These are phyloP conservation scores for Pimephales promelas DNA, from an alignment of 2,113 vertebrate species.

Conservation along the genomic window DNA sequence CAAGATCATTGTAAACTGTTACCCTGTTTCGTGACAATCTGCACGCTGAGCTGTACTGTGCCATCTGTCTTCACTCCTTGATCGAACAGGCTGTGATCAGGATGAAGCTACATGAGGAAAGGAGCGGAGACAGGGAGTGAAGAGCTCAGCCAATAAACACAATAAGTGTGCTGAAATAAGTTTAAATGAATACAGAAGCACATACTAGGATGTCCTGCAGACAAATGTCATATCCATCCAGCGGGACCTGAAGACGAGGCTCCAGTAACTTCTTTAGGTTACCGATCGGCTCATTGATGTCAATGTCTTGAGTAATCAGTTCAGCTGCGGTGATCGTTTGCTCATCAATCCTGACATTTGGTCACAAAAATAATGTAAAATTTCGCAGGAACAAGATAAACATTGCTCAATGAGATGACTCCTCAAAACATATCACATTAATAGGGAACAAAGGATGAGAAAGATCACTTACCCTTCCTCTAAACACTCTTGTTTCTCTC, in stretches of 20 bases:
- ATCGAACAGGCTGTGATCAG: constrained; percentile 96
- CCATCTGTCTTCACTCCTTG: constrained; percentile 99
- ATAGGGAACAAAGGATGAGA: not conserved
- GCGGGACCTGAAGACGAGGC: constrained; percentile 90
- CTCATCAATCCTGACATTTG: constrained; percentile 84
- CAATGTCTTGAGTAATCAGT: constrained; percentile 95
- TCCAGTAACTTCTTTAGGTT: constrained; percentile 96
- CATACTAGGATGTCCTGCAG: constrained; percentile 96
- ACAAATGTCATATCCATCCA: constrained; percentile 95
- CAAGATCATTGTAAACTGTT: constrained; percentile 38
- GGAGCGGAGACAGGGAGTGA: not conserved
- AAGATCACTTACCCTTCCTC: constrained; percentile 88
- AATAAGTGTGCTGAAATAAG: not conserved
- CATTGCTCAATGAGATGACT: not conserved
- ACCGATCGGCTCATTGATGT: constrained; percentile 96
- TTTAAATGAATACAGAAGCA: not conserved
- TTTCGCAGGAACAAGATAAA: not conserved
- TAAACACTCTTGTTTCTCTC: constrained; percentile 91
- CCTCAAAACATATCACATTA: not conserved
- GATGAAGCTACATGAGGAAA: constrained; percentile 82
- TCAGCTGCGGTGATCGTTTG: constrained; percentile 92
- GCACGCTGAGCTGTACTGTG: constrained; percentile 96
- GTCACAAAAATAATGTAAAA: not conserved
- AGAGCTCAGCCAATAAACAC: not conserved
- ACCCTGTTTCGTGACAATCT: constrained; percentile 97